Conservation (phyloP, 2,797 vertebrate genomes). For the Phrynocephalus vlangalii region DNA sequence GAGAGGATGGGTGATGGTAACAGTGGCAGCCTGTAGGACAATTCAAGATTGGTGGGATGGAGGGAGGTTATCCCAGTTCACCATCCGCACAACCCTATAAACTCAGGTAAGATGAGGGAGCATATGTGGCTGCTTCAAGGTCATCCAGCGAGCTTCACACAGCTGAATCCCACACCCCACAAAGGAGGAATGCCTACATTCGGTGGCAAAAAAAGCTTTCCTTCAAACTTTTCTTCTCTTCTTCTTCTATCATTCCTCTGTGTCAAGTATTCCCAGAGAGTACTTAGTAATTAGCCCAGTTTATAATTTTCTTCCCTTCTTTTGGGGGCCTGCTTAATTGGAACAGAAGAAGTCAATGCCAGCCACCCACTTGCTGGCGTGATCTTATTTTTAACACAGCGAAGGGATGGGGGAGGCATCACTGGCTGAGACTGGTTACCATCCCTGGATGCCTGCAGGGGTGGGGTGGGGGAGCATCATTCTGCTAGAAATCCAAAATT, state of each 20-base stretch:
- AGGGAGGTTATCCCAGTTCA: neutral
- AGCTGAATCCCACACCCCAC: neutral
- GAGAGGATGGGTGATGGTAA: too few species aligned
- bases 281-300: neutral
- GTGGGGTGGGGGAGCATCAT: too few species aligned
- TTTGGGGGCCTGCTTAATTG: neutral
- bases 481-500: too few species aligned
- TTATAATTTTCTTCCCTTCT: neutral
- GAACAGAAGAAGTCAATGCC: neutral
- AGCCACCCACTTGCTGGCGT: neutral
- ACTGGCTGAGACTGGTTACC: too few species aligned
- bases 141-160: neutral
- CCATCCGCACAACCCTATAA: too few species aligned
- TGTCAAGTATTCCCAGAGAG: constrained; percentile 7
- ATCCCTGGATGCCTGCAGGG: too few species aligned
- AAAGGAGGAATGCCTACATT: fast-evolving
- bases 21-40: too few species aligned
- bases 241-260: neutral
- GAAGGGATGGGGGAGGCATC: neutral
- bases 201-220: fast-evolving
- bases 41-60: too few species aligned
- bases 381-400: neutral
- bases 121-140: neutral
- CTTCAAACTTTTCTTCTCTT: neutral
- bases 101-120: neutral